Conservation (phyloP, 2,113 vertebrate species). For the Neotragus moschatus region DNA sequence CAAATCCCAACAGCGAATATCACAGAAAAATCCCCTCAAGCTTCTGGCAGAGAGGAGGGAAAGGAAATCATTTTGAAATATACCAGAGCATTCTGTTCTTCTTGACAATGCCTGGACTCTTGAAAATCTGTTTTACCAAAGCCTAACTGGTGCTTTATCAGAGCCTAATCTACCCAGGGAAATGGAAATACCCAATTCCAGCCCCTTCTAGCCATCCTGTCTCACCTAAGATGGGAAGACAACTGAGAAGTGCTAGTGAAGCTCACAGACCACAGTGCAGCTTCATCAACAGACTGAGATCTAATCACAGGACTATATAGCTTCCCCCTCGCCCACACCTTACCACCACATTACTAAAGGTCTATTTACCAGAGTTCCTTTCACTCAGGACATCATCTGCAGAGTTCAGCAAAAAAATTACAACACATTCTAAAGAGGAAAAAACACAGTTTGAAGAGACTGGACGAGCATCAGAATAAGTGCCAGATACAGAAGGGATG, state of each 20-base stretch:
- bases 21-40: neutral
- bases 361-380: neutral
- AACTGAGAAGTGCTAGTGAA: neutral
- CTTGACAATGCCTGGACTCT: neutral
- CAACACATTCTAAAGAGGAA: neutral
- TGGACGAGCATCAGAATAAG: neutral
- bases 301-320: neutral
- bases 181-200: neutral
- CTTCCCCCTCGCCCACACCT: neutral
- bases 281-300: neutral
- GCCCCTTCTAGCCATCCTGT: neutral
- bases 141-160: neutral
- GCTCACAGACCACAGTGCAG: neutral
- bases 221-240: neutral
- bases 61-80: neutral
- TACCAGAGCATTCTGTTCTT: neutral
- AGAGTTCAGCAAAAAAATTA: neutral
- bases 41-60: neutral
- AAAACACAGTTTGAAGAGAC: neutral
- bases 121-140: neutral
- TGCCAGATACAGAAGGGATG: neutral
- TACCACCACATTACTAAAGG: neutral
- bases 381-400: neutral
- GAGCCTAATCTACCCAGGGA: neutral
- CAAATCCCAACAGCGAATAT: neutral